Evolutionary conservation across 2,888 invertebrate genomes (phyloP).

Genomic region (Drosophila cyrtoloma): DNA sequence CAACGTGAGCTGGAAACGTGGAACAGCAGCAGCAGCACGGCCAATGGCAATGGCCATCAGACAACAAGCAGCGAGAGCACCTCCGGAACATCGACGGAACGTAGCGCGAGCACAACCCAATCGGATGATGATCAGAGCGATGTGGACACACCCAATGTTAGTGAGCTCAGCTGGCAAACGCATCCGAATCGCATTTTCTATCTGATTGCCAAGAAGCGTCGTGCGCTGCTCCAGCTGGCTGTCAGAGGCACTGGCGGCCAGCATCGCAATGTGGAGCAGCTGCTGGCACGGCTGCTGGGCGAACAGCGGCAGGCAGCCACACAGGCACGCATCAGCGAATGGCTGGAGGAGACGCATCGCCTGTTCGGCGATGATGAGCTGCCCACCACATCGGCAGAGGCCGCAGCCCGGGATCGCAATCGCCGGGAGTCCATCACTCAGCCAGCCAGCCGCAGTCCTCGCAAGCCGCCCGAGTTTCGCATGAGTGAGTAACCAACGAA

Average conservation of each 20-base stretch:
- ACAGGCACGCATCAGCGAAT: constrained; percentile 58
- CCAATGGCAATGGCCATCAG: constrained; percentile 18
- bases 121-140: constrained; percentile 55
- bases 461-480: constrained; percentile 42
- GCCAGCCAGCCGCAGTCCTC: constrained; percentile 34
- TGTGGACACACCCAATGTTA: constrained; percentile 66
- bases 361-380: constrained; percentile 61
- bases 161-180: constrained; percentile 66
- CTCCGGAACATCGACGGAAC: constrained; percentile 39
- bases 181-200: constrained; percentile 90
- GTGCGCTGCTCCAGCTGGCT: constrained; percentile 88
- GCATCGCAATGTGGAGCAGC: constrained; percentile 59
- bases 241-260: constrained; percentile 84
- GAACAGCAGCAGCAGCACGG: constrained; percentile 86
- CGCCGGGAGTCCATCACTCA: constrained; percentile 43
- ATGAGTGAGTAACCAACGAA: constrained; percentile 42
- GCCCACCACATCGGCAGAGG: constrained; percentile 77
- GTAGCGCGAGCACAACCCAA: constrained; percentile 44
- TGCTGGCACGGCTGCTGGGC: constrained; percentile 60
- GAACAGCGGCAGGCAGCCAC: constrained; percentile 77
- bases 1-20: constrained; percentile 95
- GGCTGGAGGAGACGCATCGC: constrained; percentile 72
- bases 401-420: constrained; percentile 63
- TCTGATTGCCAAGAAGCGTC: constrained; percentile 90
- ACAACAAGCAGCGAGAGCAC: constrained; percentile 39